Evolutionary conservation across 2,113 vertebrate species (phyloP).

Genomic region (Rafetus swinhoei): DNA sequence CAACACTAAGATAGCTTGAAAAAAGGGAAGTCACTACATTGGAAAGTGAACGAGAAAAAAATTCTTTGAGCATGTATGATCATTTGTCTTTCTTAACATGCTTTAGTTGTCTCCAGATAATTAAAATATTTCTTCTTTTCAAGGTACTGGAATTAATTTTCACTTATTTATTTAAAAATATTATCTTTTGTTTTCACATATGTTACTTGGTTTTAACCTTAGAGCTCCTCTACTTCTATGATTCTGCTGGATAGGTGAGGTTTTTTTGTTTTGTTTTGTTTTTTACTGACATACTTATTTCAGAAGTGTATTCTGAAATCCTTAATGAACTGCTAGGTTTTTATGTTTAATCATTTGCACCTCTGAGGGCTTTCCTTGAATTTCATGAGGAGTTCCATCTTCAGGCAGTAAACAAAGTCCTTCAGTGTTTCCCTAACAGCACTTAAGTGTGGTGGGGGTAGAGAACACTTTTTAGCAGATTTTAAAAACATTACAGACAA

Average conservation of each 20-base stretch:
- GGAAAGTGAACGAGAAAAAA: background rate
- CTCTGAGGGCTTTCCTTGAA: background rate
- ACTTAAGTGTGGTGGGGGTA: background rate
- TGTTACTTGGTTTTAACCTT: background rate
- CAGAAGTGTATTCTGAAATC: background rate
- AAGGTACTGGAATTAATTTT: background rate
- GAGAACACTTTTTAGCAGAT: background rate
- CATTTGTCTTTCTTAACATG: background rate
- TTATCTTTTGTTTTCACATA: background rate
- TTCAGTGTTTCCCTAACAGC: background rate
- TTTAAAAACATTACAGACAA: background rate
- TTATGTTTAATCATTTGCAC: background rate
- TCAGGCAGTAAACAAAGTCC: background rate
- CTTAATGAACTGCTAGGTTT: background rate
- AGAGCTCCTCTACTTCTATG: background rate
- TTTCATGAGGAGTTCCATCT: slow-evolving; percentile 14
- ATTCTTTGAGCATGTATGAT: background rate
- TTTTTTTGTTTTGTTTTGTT: slow-evolving; percentile 5
- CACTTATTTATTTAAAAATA: background rate
- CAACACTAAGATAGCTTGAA: background rate
- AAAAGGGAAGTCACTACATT: background rate
- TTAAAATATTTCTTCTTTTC: slow-evolving; percentile 19
- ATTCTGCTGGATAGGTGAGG: background rate
- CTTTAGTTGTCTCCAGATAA: background rate
- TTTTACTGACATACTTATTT: background rate